A percentile compares a stretch with the other conserved stretches of the same genome.
These are phyloP conservation scores for Drosophila lacicola DNA, from an alignment of 2,888 invertebrate species.

Conservation along the genomic window DNA sequence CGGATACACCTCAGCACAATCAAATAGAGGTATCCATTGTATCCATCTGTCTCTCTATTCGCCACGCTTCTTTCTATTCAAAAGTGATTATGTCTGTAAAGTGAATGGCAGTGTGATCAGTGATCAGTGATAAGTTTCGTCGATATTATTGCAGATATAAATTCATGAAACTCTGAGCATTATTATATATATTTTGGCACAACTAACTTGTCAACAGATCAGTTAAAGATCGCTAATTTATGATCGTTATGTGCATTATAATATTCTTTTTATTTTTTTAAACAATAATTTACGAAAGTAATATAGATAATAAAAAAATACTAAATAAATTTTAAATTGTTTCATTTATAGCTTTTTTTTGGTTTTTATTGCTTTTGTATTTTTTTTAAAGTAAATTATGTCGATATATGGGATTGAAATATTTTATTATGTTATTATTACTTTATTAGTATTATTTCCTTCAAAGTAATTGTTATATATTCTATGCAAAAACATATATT, in stretches of 20 bases:
- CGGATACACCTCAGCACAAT: slow-evolving; percentile 4
- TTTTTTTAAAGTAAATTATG: too few relatives aligned
- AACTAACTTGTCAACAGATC: slow-evolving; percentile 15
- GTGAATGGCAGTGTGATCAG: slow-evolving; percentile 46
- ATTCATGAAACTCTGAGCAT: slow-evolving; percentile 21
- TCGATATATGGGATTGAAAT: too few relatives aligned
- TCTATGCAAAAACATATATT: too few relatives aligned
- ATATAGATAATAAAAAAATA: too few relatives aligned
- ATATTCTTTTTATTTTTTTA: neutral
- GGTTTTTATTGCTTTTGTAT: too few relatives aligned
- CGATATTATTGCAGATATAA: slow-evolving; percentile 24
- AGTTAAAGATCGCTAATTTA: neutral
- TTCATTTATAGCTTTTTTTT: too few relatives aligned
- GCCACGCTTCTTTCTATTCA: slow-evolving; percentile 42
- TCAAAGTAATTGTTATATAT: too few relatives aligned
- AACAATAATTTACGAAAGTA: too few relatives aligned
- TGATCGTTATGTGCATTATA: too few relatives aligned
- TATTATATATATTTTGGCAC: slow-evolving; percentile 25
- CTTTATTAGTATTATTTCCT: too few relatives aligned
- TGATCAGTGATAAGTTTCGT: slow-evolving; percentile 14
- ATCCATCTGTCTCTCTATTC: slow-evolving; percentile 30
- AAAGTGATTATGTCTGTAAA: slow-evolving; percentile 22
- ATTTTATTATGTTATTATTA: too few relatives aligned
- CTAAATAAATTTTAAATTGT: too few relatives aligned
- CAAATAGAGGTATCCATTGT: slow-evolving; percentile 32